Base-by-base conservation (phyloP, 2,888 invertebrate genomes). In the Lymantria monacha region DNA sequence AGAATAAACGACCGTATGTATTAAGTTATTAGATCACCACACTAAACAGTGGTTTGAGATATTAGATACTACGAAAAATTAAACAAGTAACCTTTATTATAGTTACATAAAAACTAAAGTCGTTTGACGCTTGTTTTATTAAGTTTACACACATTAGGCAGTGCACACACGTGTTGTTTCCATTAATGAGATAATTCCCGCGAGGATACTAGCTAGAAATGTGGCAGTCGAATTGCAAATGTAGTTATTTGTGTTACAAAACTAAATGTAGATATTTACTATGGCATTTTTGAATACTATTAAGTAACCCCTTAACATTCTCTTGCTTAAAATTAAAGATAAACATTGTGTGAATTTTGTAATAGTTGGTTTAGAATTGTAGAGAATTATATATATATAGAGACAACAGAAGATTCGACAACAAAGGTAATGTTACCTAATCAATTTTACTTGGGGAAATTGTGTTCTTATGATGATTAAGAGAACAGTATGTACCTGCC, bases 171-270 rank as follows among this genome's bases (percentile, higher is more conserved):
- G 70, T 76, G 72, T 66, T 76, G 76, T 77, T 69, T 59, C 63
- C 70, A 71, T 77, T 81, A 79, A 81, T 77, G 75, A 77, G 76
- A 77, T 76, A 73, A 79, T 74, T 68, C 74, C 81, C 72, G 65
- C 11, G 62, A 78, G 81, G 70, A 76, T 69, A 61, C 58, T 22
- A 22, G 70, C 58, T 72, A 70, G 72, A 71, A 76, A 73, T 71
- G 74, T 69, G 62, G 69, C 63, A 61, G 61, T 72, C 53, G 63
- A 72, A 79, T 76, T 68, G 73, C 68, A 74, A 74, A 74, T 72
- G 67, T 70, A 65, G 61, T 64, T 67, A 68, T 66, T 65, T 62
- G 63, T 69, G 59, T 57, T 68, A 66, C 63, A 57, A 65, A 56
- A 53, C 49, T 53, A 58, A 64, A 48, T 47, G 14, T 46, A 11